Evolutionary conservation across 2,888 invertebrate genomes (phyloP).

Genomic region (Nomada fucata): DNA sequence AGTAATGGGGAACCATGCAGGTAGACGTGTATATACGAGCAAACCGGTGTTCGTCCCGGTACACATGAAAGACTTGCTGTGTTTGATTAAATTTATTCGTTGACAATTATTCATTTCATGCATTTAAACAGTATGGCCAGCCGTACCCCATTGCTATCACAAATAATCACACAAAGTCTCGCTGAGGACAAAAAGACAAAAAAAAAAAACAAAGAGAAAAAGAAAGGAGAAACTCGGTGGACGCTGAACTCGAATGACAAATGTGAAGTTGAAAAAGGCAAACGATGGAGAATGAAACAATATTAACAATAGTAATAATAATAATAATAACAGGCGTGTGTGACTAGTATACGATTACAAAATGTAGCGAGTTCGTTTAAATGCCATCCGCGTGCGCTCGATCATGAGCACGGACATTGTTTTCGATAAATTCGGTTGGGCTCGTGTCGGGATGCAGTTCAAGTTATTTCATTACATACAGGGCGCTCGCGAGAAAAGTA

Average conservation of each 20-base stretch:
- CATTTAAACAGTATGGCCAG: slow-evolving; percentile 65
- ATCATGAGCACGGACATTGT: too few relatives aligned
- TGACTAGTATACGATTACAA: slow-evolving; percentile 70
- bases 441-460: slow-evolving; percentile 38
- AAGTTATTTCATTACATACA: slow-evolving; percentile 8
- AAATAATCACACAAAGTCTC: slow-evolving; percentile 51
- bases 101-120: slow-evolving; percentile 61
- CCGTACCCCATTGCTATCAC: slow-evolving; percentile 62
- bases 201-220: slow-evolving; percentile 4
- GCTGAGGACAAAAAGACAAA: slow-evolving; percentile 5
- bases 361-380: slow-evolving; percentile 58
- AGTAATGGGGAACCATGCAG: not conserved
- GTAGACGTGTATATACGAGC: too few relatives aligned
- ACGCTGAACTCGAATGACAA: slow-evolving; percentile 53
- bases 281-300: too few relatives aligned
- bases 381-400: too few relatives aligned
- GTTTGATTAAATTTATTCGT: slow-evolving; percentile 54
- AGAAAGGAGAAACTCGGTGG: slow-evolving; percentile 29
- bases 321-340: slow-evolving; percentile 43
- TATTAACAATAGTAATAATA: too few relatives aligned
- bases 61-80: slow-evolving; percentile 18
- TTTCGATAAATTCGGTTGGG: slow-evolving; percentile 1
- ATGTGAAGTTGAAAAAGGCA: slow-evolving; percentile 46
- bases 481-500: too few relatives aligned
- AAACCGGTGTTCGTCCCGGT: slow-evolving; percentile 13